phyloP scores from a whole-genome alignment of 1,140 invertebrate genomes.

The Vanessa tameamea region DNA sequence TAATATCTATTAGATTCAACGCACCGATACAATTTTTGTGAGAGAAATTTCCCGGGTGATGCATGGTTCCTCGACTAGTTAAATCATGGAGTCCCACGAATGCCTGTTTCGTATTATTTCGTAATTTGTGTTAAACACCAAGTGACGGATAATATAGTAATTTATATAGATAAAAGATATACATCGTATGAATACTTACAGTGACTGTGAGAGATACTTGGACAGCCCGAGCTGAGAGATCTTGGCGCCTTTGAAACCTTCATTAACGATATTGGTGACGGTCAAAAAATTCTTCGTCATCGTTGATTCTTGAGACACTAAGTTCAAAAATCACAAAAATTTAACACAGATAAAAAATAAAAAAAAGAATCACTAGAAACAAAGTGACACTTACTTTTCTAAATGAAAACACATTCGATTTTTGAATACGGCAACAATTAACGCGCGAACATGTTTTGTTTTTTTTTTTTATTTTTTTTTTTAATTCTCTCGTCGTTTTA shows the following conservation, averaged over 20 bases:
- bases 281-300: constrained; percentile 81
- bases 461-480: neutral
- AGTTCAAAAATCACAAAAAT: constrained; percentile 50
- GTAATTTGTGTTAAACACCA: no score
- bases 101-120: no score
- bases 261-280: constrained; percentile 84
- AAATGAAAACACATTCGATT: constrained; percentile 56
- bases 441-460: constrained; percentile 58
- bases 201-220: constrained; percentile 86
- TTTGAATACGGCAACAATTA: constrained; percentile 59
- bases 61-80: no score
- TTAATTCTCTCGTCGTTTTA: constrained; percentile 44
- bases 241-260: constrained; percentile 87
- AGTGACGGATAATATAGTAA: no score
- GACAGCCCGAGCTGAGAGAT: constrained; percentile 86
- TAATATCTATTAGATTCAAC: no score
- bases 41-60: no score
- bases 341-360: constrained; percentile 26
- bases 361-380: constrained; percentile 34
- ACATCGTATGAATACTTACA: constrained; percentile 81
- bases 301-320: constrained; percentile 73
- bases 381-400: constrained; percentile 61
- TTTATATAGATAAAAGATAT: neutral
- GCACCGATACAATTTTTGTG: no score
- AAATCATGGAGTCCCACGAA: no score